phyloP scores from a whole-genome alignment of 2,888 invertebrate genomes.

The Galerucella pusilla region DNA sequence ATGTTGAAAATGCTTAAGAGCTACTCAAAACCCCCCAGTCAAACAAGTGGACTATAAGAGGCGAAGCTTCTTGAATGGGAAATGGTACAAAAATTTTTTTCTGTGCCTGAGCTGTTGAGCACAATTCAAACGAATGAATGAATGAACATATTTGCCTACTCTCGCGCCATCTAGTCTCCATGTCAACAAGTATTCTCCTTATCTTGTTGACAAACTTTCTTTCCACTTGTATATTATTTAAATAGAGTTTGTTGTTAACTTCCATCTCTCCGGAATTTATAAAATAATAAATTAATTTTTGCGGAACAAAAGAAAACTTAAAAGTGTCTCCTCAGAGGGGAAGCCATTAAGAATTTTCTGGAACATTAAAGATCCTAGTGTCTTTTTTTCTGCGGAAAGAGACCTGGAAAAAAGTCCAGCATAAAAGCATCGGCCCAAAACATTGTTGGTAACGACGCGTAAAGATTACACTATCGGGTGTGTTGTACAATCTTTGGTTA shows the following conservation, averaged over 20 bases:
- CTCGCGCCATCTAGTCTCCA: too few species aligned
- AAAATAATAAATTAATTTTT: constrained; percentile 13
- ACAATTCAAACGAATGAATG: too few species aligned
- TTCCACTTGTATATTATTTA: neutral
- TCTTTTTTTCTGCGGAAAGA: constrained; percentile 7
- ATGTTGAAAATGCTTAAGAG: too few species aligned
- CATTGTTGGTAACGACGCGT: constrained; percentile 1
- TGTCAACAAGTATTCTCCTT: too few species aligned
- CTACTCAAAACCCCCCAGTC: too few species aligned
- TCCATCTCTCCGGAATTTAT: neutral
- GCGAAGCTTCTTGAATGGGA: too few species aligned
- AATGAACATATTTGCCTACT: too few species aligned
- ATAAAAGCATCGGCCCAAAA: constrained; percentile 5
- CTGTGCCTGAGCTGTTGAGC: too few species aligned
- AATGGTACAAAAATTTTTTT: too few species aligned
- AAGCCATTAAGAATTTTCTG: constrained; percentile 18
- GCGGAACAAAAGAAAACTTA: constrained; percentile 5
- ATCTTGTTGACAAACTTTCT: neutral
- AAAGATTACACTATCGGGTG: constrained; percentile 3
- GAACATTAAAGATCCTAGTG: constrained; percentile 5
- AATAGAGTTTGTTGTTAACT: neutral
- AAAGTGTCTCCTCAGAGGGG: neutral
- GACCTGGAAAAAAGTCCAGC: constrained; percentile 3
- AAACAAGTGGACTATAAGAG: too few species aligned
- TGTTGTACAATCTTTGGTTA: neutral